Percentiles rank a stretch among this genome's conserved stretches.
phyloP scores from a whole-genome alignment of 2,888 invertebrate species.

The Psylliodes chrysocephalus region DNA sequence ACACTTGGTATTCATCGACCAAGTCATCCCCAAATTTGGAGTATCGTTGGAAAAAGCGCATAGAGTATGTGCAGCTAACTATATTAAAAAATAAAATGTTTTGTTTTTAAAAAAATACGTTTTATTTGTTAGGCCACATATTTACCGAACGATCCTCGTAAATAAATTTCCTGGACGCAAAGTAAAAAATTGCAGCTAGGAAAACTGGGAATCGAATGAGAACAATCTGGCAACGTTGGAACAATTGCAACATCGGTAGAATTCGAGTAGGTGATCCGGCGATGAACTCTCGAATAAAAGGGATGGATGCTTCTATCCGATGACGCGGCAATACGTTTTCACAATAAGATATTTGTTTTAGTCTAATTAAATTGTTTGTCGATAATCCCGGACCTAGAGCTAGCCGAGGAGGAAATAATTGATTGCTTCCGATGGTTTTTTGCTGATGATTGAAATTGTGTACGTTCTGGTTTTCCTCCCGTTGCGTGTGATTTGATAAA shows the following conservation, averaged over 20 bases:
- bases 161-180: too few relatives aligned
- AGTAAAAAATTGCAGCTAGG: too few relatives aligned
- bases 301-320: constrained; percentile 44
- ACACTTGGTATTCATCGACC: too few relatives aligned
- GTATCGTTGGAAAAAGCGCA: too few relatives aligned
- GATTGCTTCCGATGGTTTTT: constrained; percentile 34
- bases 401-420: constrained; percentile 31
- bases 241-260: constrained; percentile 22
- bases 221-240: constrained; percentile 43
- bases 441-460: constrained; percentile 16
- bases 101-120: too few relatives aligned
- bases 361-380: constrained; percentile 59
- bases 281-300: constrained; percentile 58
- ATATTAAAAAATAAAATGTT: too few relatives aligned
- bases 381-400: constrained; percentile 34
- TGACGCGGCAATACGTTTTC: constrained; percentile 58
- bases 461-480: background rate
- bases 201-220: background rate
- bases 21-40: too few relatives aligned
- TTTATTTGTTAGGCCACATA: too few relatives aligned
- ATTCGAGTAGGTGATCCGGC: constrained; percentile 54
- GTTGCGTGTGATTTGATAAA: background rate
- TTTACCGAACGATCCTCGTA: too few relatives aligned
- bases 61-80: too few relatives aligned
- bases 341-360: constrained; percentile 58